Evolutionary conservation across 1,140 invertebrate genomes (phyloP).

Genomic region (Sarcophaga bullata): DNA sequence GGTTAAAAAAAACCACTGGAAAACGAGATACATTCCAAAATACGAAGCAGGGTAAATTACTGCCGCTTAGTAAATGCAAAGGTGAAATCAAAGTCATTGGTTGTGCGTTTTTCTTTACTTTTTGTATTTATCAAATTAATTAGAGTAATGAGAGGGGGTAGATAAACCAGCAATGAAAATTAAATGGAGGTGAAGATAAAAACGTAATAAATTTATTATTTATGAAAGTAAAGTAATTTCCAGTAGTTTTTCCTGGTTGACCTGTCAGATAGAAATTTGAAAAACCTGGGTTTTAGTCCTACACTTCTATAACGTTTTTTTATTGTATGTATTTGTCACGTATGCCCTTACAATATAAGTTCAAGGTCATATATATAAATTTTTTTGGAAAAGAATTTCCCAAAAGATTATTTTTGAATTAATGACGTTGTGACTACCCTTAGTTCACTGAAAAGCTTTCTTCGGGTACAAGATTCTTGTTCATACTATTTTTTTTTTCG

Average conservation of each 20-base stretch:
- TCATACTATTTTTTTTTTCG: neutral
- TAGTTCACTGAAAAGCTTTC: neutral
- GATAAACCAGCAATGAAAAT: no score
- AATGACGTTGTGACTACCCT: neutral
- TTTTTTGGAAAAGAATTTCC: neutral
- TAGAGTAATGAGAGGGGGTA: neutral
- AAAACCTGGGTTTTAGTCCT: no score
- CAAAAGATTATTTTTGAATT: neutral
- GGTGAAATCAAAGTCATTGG: conserved; percentile 34
- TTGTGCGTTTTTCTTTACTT: neutral
- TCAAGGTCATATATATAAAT: conserved; percentile 9
- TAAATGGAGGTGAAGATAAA: no score
- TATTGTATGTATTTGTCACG: no score
- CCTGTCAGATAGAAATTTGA: no score
- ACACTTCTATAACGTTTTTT: no score
- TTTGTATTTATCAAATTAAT: neutral
- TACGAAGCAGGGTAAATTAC: no score
- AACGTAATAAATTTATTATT: no score
- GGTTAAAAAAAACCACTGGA: no score
- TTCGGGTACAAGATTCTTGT: neutral
- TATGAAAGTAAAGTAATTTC: no score
- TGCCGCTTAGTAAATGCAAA: conserved; percentile 3
- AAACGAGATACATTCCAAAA: no score
- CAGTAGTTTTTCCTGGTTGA: no score
- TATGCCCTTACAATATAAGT: neutral